Conservation (phyloP, 2,888 invertebrate species). For the Limnephilus marmoratus region DNA sequence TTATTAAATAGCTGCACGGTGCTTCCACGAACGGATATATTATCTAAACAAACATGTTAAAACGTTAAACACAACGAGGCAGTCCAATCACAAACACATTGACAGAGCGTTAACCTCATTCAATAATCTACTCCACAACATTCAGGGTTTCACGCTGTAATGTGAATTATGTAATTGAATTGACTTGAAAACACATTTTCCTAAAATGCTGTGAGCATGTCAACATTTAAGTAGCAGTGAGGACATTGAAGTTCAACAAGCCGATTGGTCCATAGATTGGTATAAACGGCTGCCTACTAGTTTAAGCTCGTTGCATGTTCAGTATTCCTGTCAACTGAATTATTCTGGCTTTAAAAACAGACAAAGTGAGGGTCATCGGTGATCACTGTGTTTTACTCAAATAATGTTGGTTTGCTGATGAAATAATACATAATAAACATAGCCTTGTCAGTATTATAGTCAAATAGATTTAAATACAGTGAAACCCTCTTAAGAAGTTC, state of each 20-base stretch:
- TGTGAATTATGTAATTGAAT: neutral
- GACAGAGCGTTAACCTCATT: neutral
- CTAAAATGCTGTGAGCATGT: constrained; percentile 58
- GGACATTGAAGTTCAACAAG: constrained; percentile 51
- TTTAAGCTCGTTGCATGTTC: constrained; percentile 30
- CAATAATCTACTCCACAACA: neutral
- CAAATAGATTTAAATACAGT: neutral
- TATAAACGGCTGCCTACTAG: constrained; percentile 11
- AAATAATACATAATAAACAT: neutral
- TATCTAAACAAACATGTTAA: constrained; percentile 8
- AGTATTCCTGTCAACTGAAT: neutral
- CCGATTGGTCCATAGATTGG: constrained; percentile 12
- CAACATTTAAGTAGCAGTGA: constrained; percentile 56
- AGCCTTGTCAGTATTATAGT: neutral
- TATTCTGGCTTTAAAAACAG: neutral
- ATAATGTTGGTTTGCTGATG: neutral
- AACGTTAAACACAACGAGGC: neutral
- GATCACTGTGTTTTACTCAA: neutral
- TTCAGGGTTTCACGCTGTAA: neutral
- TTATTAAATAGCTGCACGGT: constrained; percentile 36
- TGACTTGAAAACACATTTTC: constrained; percentile 36
- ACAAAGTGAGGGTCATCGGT: neutral
- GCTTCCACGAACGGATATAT: constrained; percentile 27
- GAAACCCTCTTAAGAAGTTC: too few species aligned
- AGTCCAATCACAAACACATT: neutral